phyloP scores from a whole-genome alignment of 53 echinoderm and acorn worm genomes.

The Antedon mediterranea region DNA sequence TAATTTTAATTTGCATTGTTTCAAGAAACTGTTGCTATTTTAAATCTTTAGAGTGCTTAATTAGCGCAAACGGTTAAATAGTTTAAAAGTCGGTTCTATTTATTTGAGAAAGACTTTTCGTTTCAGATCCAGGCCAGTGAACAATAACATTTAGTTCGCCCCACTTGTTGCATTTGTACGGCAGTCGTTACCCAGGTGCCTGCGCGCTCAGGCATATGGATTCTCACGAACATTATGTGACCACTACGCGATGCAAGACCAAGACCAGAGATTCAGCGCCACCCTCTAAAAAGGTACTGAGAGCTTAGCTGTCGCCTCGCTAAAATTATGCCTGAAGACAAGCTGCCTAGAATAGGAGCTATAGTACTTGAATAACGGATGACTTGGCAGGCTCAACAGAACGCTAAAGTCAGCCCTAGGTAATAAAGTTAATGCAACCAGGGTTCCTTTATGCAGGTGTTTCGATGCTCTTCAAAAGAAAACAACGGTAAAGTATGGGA shows the following conservation, averaged over 20 bases:
- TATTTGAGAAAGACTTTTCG: background rate
- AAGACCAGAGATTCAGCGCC: background rate
- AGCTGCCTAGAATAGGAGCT: background rate
- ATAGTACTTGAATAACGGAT: background rate
- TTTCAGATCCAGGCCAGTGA: background rate
- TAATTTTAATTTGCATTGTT: background rate
- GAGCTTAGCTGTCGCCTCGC: background rate
- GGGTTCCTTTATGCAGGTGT: background rate
- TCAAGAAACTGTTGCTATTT: background rate
- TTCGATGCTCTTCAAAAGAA: background rate
- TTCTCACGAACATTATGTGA: background rate
- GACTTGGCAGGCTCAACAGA: background rate
- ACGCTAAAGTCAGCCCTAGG: background rate
- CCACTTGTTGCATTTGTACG: background rate
- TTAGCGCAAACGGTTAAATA: background rate
- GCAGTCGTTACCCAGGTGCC: background rate
- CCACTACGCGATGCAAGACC: background rate
- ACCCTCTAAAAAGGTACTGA: background rate
- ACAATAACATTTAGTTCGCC: background rate
- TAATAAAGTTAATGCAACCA: background rate
- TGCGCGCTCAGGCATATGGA: background rate
- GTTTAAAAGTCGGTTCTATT: background rate
- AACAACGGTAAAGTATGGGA: background rate
- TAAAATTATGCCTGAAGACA: background rate
- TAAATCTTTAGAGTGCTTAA: background rate